Conservation (phyloP, 2,888 invertebrate genomes). For the Tortrix viridana region DNA sequence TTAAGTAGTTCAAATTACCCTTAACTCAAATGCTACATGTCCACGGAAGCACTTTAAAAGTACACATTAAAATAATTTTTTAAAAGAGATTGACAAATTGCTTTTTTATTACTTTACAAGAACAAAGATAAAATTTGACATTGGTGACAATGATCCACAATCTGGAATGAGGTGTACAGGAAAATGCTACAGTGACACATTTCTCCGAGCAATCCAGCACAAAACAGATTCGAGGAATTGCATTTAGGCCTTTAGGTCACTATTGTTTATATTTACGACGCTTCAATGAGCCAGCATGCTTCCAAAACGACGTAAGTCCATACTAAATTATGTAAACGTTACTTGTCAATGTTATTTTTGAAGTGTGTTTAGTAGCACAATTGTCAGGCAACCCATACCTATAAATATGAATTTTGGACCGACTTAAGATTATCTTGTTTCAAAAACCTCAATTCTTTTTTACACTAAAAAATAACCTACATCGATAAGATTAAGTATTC, state of each 20-base stretch:
- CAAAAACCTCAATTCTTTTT: too few relatives aligned
- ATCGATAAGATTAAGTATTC: too few relatives aligned
- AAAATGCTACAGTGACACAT: conserved; percentile 29
- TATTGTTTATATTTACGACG: conserved; percentile 47
- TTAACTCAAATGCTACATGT: background rate
- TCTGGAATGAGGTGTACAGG: conserved; percentile 13
- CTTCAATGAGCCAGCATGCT: conserved; percentile 13
- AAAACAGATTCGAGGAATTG: conserved; percentile 47
- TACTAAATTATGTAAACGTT: conserved; percentile 2
- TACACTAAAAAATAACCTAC: too few relatives aligned
- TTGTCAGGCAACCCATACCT: too few relatives aligned
- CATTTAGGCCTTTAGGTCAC: conserved; percentile 47
- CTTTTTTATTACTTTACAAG: conserved; percentile 10
- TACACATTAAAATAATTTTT: background rate
- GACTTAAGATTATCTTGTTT: too few relatives aligned
- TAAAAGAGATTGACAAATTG: conserved; percentile 11
- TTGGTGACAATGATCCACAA: background rate
- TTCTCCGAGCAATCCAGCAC: conserved; percentile 14
- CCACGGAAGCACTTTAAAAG: background rate
- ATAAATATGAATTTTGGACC: too few relatives aligned
- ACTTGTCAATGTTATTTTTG: background rate
- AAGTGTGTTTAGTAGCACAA: background rate
- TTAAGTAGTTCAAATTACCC: background rate
- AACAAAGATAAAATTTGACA: conserved; percentile 21
- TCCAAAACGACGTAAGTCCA: background rate